Evolutionary conservation across 2,797 vertebrate genomes (phyloP).

Genomic region (Enteromius trimaculatus): DNA sequence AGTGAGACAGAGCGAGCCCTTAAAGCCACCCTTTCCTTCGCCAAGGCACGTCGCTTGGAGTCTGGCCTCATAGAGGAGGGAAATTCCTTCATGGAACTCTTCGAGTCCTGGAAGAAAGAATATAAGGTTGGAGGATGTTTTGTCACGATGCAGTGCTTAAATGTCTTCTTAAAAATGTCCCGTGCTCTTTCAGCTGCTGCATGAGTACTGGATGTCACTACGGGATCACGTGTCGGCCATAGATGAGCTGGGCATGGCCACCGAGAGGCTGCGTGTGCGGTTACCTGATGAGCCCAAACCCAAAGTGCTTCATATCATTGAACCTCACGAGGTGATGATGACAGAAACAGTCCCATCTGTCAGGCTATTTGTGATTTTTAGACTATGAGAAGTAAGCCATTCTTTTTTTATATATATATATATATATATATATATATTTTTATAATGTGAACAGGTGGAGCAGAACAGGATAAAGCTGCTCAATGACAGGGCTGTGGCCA

Average conservation of each 20-base stretch:
- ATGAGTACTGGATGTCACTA: slow-evolving; percentile 98
- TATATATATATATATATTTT: no score
- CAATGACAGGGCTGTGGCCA: slow-evolving; percentile 94
- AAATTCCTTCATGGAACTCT: slow-evolving; percentile 92
- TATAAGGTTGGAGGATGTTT: slow-evolving; percentile 85
- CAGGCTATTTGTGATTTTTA: neutral
- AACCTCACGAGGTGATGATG: slow-evolving; percentile 88
- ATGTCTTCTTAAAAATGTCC: neutral
- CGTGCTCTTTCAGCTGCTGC: slow-evolving; percentile 82
- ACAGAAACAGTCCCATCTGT: neutral
- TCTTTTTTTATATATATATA: neutral
- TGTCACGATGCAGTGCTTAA: neutral
- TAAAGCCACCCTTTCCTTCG: slow-evolving; percentile 91
- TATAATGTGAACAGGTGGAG: slow-evolving; percentile 82
- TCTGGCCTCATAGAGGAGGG: slow-evolving; percentile 88
- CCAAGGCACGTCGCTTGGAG: slow-evolving; percentile 88
- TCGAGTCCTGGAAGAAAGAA: slow-evolving; percentile 97
- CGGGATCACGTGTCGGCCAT: slow-evolving; percentile 95
- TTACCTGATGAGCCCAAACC: slow-evolving; percentile 93
- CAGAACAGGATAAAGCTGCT: slow-evolving; percentile 97
- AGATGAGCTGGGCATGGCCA: slow-evolving; percentile 98
- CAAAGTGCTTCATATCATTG: slow-evolving; percentile 96
- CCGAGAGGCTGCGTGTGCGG: slow-evolving; percentile 90
- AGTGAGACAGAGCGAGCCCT: slow-evolving; percentile 94
- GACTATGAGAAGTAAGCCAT: neutral